Conservation (phyloP, 2,113 vertebrate species). For the Datnioides undecimradiatus region DNA sequence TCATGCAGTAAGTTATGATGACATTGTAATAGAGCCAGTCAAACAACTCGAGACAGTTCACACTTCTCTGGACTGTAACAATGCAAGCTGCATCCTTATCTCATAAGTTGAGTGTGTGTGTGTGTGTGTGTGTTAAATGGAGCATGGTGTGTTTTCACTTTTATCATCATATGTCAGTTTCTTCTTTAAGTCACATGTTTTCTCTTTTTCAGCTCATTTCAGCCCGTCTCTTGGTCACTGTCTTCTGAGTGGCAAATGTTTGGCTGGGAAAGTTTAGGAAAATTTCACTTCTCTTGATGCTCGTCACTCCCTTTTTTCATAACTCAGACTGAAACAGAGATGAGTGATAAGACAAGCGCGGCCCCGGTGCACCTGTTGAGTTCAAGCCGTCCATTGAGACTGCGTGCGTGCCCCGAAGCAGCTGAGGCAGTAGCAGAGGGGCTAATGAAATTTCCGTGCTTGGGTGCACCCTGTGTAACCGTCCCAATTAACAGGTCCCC, state of each 20-base stretch:
- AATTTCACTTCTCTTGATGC: neutral
- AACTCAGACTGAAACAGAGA: neutral
- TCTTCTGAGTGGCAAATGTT: neutral
- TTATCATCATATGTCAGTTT: rapidly evolving
- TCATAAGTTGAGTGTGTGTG: neutral
- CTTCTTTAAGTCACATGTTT: neutral
- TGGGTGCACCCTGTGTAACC: slow-evolving; percentile 25
- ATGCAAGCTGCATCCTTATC: neutral
- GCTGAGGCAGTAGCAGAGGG: no score
- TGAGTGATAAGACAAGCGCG: neutral
- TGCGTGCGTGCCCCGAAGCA: neutral
- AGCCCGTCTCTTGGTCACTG: neutral
- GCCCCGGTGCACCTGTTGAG: slow-evolving; percentile 27
- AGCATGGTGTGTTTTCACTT: neutral
- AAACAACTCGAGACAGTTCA: neutral
- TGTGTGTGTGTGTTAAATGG: neutral
- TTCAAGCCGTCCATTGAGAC: slow-evolving; percentile 3
- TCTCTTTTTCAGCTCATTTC: neutral
- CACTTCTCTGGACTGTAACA: neutral
- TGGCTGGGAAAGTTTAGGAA: neutral
- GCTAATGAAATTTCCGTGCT: slow-evolving; percentile 53
- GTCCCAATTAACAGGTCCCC: slow-evolving; percentile 42
- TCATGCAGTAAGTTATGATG: neutral
- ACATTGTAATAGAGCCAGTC: neutral
- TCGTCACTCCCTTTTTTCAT: neutral